Conservation (phyloP, 2,888 invertebrate species). For the Cepaea hortensis region DNA sequence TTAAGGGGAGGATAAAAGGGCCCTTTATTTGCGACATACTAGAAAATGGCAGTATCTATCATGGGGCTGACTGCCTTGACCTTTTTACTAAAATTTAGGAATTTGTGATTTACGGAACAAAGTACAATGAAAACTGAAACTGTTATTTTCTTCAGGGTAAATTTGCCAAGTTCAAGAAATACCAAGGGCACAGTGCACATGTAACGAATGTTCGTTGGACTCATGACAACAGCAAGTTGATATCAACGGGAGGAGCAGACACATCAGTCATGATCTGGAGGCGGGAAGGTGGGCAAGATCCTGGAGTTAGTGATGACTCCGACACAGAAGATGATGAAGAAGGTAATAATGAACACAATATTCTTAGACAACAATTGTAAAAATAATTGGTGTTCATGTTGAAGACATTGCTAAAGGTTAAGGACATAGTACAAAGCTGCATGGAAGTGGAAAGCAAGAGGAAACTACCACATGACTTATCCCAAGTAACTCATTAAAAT, state of each 20-base stretch:
- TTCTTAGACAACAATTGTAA: not conserved
- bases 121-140: too few species aligned
- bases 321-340: conserved; percentile 76
- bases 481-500: too few species aligned
- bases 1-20: too few species aligned
- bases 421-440: not conserved
- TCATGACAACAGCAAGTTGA: conserved; percentile 69
- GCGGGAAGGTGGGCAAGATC: conserved; percentile 54
- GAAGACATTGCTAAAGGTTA: not conserved
- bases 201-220: conserved; percentile 77
- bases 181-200: conserved; percentile 76
- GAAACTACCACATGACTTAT: too few species aligned
- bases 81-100: too few species aligned
- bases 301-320: conserved; percentile 75
- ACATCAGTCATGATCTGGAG: conserved; percentile 77
- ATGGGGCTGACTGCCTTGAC: too few species aligned
- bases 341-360: conserved; percentile 56
- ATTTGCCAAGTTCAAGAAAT: conserved; percentile 76
- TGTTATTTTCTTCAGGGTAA: conserved; percentile 69
- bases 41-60: too few species aligned
- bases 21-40: too few species aligned
- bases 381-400: not conserved
- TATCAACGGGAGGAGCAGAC: conserved; percentile 77
- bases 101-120: too few species aligned
- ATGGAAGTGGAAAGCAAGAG: too few species aligned